phyloP scores from a whole-genome alignment of 37 sponge, comb jelly and placozoan species.

The Hormiphora californensis region DNA sequence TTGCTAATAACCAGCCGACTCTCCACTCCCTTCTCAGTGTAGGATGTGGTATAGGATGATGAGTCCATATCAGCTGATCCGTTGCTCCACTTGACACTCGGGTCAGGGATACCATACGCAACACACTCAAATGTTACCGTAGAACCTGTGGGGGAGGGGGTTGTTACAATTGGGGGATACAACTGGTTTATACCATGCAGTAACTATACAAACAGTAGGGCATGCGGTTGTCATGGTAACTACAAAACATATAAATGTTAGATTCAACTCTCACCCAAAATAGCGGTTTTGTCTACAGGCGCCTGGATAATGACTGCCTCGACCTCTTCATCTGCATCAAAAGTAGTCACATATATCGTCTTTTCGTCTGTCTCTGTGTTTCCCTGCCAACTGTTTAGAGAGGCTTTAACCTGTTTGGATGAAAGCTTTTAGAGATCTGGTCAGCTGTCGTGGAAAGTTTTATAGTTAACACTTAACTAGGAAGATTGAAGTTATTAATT shows the following conservation, averaged over 20 bases:
- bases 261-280: background rate
- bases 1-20: slow-evolving; percentile 15
- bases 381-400: no score
- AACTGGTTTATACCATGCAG: background rate
- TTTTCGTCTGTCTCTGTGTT: background rate
- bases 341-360: slow-evolving; percentile 15
- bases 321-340: background rate
- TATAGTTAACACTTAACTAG: no score
- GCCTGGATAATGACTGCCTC: slow-evolving; percentile 18
- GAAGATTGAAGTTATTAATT: no score
- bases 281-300: slow-evolving; percentile 19
- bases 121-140: slow-evolving; percentile 49
- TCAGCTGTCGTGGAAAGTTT: no score
- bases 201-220: background rate
- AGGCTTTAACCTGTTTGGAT: no score
- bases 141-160: slow-evolving; percentile 2
- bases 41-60: background rate
- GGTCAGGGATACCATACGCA: slow-evolving; percentile 42
- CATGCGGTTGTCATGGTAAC: background rate
- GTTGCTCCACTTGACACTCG: slow-evolving; percentile 7
- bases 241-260: background rate
- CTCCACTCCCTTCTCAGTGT: slow-evolving; percentile 23
- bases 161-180: no score
- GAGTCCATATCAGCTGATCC: slow-evolving; percentile 32
- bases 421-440: no score